Evolutionary conservation across 1,140 invertebrate species (phyloP).

Genomic region (Aradophagus sp.): DNA sequence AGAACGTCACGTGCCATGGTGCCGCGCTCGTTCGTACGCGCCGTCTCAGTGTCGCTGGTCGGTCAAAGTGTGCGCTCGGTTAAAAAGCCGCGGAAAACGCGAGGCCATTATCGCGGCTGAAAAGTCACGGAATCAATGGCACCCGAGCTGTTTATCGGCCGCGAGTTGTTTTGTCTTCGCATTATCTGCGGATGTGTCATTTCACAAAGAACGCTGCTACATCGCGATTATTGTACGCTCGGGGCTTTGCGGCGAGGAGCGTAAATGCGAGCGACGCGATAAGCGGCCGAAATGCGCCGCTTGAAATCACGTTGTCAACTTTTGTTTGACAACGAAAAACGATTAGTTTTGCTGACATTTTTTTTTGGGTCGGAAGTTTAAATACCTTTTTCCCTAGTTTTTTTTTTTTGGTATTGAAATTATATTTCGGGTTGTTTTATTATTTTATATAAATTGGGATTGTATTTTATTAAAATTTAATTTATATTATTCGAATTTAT

Average conservation of each 20-base stretch:
- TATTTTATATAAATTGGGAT: too few relatives aligned
- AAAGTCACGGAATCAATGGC: conserved; percentile 58
- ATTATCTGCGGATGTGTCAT: conserved; percentile 57
- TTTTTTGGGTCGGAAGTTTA: too few relatives aligned
- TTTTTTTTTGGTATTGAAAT: too few relatives aligned
- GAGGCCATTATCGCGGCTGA: conserved; percentile 43
- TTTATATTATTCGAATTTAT: too few relatives aligned
- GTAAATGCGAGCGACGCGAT: too few relatives aligned
- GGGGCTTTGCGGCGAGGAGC: conserved; percentile 9
- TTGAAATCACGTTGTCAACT: too few relatives aligned
- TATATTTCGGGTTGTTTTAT: too few relatives aligned
- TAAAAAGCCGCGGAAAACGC: conserved; percentile 52
- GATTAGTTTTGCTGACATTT: too few relatives aligned
- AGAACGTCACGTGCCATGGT: conserved; percentile 45
- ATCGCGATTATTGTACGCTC: conserved; percentile 36
- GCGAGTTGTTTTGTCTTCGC: conserved; percentile 53
- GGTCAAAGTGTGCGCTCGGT: conserved; percentile 46
- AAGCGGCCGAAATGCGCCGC: too few relatives aligned
- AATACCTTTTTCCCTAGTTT: too few relatives aligned
- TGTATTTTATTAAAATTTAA: too few relatives aligned
- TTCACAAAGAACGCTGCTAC: conserved; percentile 49
- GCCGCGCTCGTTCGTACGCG: conserved; percentile 4
- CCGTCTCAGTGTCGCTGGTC: conserved; percentile 4
- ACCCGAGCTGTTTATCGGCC: conserved; percentile 51
- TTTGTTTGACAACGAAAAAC: too few relatives aligned